Percentiles rank a stretch among this genome's conserved stretches.
These are phyloP conservation scores for Tachystola acroxantha DNA, from an alignment of 2,888 invertebrate genomes.

Conservation along the genomic window DNA sequence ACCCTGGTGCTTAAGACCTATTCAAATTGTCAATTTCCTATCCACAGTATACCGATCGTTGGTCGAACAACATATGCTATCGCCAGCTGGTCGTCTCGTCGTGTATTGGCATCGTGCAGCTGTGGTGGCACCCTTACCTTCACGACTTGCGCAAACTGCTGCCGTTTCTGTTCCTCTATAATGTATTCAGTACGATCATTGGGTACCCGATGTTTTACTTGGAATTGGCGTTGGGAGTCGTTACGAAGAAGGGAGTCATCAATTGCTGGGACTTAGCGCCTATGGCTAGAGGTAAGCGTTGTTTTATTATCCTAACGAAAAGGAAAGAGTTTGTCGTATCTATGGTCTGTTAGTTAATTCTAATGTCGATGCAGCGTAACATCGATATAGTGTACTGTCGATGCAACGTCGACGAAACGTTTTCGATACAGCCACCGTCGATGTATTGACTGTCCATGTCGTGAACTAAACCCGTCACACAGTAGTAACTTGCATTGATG, in stretches of 20 bases:
- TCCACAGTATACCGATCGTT: conserved; percentile 49
- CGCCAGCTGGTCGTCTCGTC: conserved; percentile 59
- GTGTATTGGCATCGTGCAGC: conserved; percentile 56
- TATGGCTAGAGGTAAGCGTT: conserved; percentile 59
- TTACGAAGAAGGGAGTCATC: conserved; percentile 59
- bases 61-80: conserved; percentile 66
- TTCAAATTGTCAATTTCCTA: too few relatives aligned
- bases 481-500: too few relatives aligned
- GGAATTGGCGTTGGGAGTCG: conserved; percentile 59
- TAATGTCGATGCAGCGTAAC: too few relatives aligned
- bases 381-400: too few relatives aligned
- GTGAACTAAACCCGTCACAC: too few relatives aligned
- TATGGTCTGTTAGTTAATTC: too few relatives aligned
- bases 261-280: conserved; percentile 67
- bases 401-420: too few relatives aligned
- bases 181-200: conserved; percentile 53
- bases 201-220: conserved; percentile 64
- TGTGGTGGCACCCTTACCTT: conserved; percentile 68
- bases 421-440: too few relatives aligned
- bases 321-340: background rate
- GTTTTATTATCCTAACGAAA: too few relatives aligned
- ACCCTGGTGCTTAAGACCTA: too few relatives aligned
- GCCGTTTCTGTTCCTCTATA: conserved; percentile 62
- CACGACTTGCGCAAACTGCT: conserved; percentile 46
- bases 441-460: too few relatives aligned